Evolutionary conservation across 2,888 invertebrate species (phyloP), one percentile per base, ranked within the genome.

Genomic region (Willowsia nigromaculata): DNA sequence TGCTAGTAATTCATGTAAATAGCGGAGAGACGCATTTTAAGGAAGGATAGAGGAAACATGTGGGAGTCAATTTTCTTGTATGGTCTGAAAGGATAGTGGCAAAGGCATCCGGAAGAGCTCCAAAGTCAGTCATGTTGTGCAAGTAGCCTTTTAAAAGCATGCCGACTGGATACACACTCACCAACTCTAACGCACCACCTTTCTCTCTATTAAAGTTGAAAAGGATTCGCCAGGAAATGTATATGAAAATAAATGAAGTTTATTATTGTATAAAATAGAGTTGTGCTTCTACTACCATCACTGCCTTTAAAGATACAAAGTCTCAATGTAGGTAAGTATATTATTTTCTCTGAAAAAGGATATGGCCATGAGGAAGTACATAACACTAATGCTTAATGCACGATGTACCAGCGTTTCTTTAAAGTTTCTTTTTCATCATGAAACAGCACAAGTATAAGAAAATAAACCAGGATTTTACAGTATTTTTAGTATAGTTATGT

Each of bases 81-180:
- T 11, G 78, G 37, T 59, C 53, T 76, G 33, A 47, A 85, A 62
- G 18, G 59, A 85, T 43, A 18, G 47, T 30, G 65, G 50, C 53
- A 37, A 86, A 86, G 85, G 65, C 78, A 80, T 86, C 78, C 85
- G 85, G 85, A 85, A 85, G 62, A 86, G 85, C 80, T 68, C 47
- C 30, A 68, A 86, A 86, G 85, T 80, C 85, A 85, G 65, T 80
- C 80, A 65, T 40, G 25, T 62, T 43, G 40, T 43, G 30, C 30
- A 7, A 50, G n/a, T 74, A 74, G 9, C 0, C 9, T 5, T n/a
- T 5, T 65, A 65, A 4, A 33, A 68, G n/a, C 7, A 68, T 74
- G 15, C 9, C 25, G 47, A 43, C n/a, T 13, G 0, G 9, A 18
- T 68, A 22, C 22, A 25, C 30, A n/a, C n/a, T 47, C 25, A 43